These are phyloP conservation scores for Trichacis sp. DNA, from an alignment of 2,888 invertebrate genomes.

Conservation along the genomic window DNA sequence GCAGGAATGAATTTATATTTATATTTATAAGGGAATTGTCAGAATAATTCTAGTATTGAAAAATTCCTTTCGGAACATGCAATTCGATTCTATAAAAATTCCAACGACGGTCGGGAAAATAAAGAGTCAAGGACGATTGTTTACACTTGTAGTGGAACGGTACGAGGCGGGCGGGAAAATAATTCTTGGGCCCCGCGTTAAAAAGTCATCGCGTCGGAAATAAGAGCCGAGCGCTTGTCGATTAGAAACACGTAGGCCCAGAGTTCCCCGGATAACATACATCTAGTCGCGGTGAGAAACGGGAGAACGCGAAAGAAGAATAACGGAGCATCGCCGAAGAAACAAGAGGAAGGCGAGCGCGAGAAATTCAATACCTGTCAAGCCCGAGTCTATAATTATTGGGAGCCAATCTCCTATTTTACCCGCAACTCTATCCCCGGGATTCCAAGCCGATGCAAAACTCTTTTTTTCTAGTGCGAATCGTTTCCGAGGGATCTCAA, in stretches of 20 bases:
- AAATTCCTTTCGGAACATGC: no score
- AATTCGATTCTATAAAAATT: no score
- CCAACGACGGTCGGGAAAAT: no score
- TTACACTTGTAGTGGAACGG: no score
- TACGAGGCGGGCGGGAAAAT: no score
- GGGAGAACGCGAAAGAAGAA: slow-evolving; percentile 6
- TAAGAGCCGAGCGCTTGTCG: slow-evolving; percentile 6
- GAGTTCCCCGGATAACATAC: slow-evolving; percentile 7
- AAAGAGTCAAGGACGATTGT: no score
- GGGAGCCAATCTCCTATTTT: slow-evolving; percentile 30
- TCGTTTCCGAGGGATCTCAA: no score
- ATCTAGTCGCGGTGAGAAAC: slow-evolving; percentile 16
- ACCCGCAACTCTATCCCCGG: slow-evolving; percentile 19
- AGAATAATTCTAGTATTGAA: no score
- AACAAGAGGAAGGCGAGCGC: slow-evolving; percentile 26
- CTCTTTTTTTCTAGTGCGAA: slow-evolving; percentile 1
- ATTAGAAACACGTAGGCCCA: slow-evolving; percentile 6
- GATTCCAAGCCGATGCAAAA: neutral
- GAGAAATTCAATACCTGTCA: slow-evolving; percentile 32
- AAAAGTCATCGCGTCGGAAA: neutral
- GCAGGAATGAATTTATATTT: no score
- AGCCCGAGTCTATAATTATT: slow-evolving; percentile 39
- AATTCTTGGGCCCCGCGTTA: no score
- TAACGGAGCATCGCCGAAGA: slow-evolving; percentile 17
- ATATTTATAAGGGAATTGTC: no score